Evolutionary conservation across 2,888 invertebrate genomes (phyloP).

Genomic region (Orthonevra nobilis): DNA sequence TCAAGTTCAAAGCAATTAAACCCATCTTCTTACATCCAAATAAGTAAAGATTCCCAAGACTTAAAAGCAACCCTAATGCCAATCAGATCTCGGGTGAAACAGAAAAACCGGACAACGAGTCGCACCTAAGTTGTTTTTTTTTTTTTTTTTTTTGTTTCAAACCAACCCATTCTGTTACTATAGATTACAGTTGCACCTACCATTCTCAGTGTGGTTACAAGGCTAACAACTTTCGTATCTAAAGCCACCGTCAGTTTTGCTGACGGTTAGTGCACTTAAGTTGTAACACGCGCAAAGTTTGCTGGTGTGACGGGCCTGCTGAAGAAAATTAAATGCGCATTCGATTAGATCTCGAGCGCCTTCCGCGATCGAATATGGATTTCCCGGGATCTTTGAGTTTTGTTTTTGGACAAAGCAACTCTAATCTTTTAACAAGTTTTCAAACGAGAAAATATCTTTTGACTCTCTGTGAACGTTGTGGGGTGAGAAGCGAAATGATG

Average conservation of each 20-base stretch:
- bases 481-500: too few species aligned
- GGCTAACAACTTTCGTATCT: constrained; percentile 55
- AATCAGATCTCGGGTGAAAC: constrained; percentile 5
- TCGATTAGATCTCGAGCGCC: constrained; percentile 38
- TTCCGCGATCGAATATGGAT: constrained; percentile 42
- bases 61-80: not conserved
- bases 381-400: not conserved
- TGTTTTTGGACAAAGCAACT: too few species aligned
- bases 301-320: not conserved
- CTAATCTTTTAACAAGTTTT: too few species aligned
- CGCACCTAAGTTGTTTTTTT: constrained; percentile 12
- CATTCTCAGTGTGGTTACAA: constrained; percentile 27
- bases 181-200: constrained; percentile 32
- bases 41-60: constrained; percentile 10
- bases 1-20: constrained; percentile 36
- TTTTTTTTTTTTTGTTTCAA: not conserved
- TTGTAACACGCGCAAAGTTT: constrained; percentile 21
- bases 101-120: constrained; percentile 15
- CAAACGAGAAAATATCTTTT: too few species aligned
- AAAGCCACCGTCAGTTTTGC: constrained; percentile 18
- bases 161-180: constrained; percentile 22
- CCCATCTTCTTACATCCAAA: not conserved
- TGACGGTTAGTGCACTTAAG: constrained; percentile 54
- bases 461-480: too few species aligned
- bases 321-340: constrained; percentile 36